Percentiles rank a stretch among this genome's conserved stretches.
These are phyloP conservation scores for Ceyx cyanopectus DNA, from an alignment of 2,113 vertebrate species.

Conservation along the genomic window DNA sequence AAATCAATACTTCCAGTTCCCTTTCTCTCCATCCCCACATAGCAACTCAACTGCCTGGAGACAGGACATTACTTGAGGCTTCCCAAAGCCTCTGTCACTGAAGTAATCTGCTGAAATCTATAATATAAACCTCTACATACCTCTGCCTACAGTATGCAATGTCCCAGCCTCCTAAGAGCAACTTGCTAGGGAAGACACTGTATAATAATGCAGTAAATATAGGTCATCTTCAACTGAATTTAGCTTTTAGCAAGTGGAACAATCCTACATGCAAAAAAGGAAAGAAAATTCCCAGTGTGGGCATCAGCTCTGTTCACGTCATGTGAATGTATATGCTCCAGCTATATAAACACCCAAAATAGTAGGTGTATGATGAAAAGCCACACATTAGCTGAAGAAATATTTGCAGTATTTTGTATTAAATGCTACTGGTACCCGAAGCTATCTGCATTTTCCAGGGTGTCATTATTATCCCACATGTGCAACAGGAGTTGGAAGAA, in stretches of 20 bases:
- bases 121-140: not conserved
- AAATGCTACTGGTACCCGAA: not conserved
- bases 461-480: not conserved
- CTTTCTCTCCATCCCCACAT: rapidly evolving
- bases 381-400: not conserved
- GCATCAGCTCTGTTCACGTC: not conserved
- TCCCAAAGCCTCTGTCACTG: not conserved
- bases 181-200: not conserved
- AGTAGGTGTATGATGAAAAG: not conserved
- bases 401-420: not conserved
- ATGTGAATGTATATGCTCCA: not conserved
- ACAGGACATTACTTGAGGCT: not conserved
- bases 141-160: not conserved
- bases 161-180: not conserved
- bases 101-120: constrained; percentile 19
- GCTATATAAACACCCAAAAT: not conserved
- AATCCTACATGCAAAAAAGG: not conserved
- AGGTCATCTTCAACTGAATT: constrained; percentile 6
- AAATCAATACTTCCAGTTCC: not conserved
- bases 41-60: not conserved
- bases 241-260: constrained; percentile 8
- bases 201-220: constrained; percentile 20
- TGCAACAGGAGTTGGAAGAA: not conserved
- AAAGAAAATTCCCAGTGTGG: not conserved
- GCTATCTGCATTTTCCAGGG: not conserved